phyloP scores from a whole-genome alignment of 2,113 vertebrate genomes.

The Glaucidium brasilianum region DNA sequence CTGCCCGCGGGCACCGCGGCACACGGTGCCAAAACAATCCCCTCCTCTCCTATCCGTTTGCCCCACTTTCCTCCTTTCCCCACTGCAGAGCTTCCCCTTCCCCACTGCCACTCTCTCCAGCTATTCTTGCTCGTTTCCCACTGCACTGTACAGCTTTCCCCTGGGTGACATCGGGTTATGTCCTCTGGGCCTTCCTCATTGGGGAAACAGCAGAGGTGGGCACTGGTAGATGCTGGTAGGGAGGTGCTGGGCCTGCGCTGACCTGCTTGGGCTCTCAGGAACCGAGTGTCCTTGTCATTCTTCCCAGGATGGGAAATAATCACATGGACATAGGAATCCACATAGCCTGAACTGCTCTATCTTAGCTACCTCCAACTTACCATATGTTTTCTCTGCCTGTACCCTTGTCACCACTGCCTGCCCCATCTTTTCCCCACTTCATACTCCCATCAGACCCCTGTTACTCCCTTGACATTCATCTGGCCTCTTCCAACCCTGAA shows the following conservation, averaged over 20 bases:
- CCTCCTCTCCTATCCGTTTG: no score
- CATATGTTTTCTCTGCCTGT: not conserved
- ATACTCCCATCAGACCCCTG: not conserved
- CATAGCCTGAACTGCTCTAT: not conserved
- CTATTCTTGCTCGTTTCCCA: not conserved
- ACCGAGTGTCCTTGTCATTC: not conserved
- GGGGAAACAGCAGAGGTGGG: not conserved
- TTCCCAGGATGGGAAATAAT: not conserved
- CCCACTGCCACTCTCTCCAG: no score
- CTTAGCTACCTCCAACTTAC: accelerated
- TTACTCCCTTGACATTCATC: not conserved
- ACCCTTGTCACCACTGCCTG: not conserved
- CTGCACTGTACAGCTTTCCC: not conserved
- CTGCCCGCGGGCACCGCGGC: no score
- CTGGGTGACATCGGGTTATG: not conserved
- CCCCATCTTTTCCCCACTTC: not conserved
- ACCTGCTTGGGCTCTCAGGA: not conserved
- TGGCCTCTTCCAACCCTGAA: not conserved
- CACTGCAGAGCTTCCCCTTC: accelerated
- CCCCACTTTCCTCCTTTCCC: not conserved
- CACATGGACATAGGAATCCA: not conserved
- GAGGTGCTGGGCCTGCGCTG: not conserved
- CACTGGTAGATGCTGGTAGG: not conserved
- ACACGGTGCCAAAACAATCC: no score
- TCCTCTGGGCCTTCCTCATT: not conserved